phyloP scores from a whole-genome alignment of 1,140 invertebrate species.

The Gonatopus flavifemur region DNA sequence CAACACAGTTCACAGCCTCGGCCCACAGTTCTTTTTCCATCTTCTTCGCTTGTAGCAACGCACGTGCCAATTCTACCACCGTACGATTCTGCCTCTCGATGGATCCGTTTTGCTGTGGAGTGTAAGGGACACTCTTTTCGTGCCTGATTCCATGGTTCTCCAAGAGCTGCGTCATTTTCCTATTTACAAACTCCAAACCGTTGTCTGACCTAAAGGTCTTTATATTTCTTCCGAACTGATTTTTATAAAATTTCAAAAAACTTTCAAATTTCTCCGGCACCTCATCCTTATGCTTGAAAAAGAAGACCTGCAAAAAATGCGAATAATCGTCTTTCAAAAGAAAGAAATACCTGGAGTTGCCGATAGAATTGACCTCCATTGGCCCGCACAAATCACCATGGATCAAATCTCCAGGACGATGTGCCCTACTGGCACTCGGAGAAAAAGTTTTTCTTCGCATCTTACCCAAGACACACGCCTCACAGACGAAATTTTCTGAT shows the following conservation, averaged over 20 bases:
- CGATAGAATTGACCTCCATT: slow-evolving; percentile 19
- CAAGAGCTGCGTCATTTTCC: slow-evolving; percentile 7
- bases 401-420: slow-evolving; percentile 17
- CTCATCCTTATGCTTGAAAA: slow-evolving; percentile 22
- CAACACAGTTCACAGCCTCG: slow-evolving; percentile 8
- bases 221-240: too few species aligned
- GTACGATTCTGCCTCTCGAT: too few species aligned
- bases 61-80: too few species aligned
- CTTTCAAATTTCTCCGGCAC: slow-evolving; percentile 1
- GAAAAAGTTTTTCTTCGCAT: slow-evolving; percentile 13
- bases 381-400: slow-evolving; percentile 27
- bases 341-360: slow-evolving; percentile 20
- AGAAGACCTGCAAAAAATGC: slow-evolving; percentile 18
- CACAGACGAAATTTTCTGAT: slow-evolving; percentile 14
- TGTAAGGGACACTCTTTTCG: neutral
- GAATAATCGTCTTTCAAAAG: too few species aligned
- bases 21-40: slow-evolving; percentile 3
- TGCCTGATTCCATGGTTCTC: slow-evolving; percentile 7
- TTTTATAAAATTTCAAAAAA: slow-evolving; percentile 3
- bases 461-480: slow-evolving; percentile 18
- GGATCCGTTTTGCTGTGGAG: slow-evolving; percentile 8
- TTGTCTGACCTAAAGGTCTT: too few species aligned
- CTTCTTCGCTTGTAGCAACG: neutral
- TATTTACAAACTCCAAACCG: too few species aligned
- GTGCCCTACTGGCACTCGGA: slow-evolving; percentile 2